Conservation (phyloP, 2,888 invertebrate genomes). For the Euplagia quadripunctaria region DNA sequence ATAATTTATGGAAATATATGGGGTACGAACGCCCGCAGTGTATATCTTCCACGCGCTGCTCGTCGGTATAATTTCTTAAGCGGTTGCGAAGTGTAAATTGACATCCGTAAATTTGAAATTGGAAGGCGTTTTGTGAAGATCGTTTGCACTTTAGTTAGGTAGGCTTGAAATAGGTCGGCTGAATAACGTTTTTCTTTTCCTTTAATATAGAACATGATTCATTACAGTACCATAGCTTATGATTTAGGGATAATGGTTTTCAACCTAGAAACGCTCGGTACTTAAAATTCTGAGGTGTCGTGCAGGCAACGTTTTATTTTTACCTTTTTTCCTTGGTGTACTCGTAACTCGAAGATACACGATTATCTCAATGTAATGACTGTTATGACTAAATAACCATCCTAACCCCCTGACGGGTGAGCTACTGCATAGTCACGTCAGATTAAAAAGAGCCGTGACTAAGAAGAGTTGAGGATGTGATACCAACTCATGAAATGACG, state of each 20-base stretch:
- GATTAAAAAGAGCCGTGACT: too few relatives aligned
- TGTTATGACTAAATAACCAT: too few relatives aligned
- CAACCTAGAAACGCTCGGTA: neutral
- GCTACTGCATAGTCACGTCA: too few relatives aligned
- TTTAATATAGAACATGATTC: too few relatives aligned
- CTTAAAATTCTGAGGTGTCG: neutral
- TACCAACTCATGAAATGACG: too few relatives aligned
- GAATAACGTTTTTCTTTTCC: neutral
- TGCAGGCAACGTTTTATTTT: too few relatives aligned
- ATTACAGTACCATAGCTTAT: neutral
- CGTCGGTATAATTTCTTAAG: constrained; percentile 19
- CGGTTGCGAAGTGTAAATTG: constrained; percentile 19
- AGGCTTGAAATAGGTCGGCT: neutral
- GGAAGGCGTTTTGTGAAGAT: constrained; percentile 9
- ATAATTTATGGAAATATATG: constrained; percentile 23
- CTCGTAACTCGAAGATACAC: too few relatives aligned
- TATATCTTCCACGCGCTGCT: constrained; percentile 14
- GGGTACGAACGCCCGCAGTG: constrained; percentile 11
- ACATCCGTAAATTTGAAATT: constrained; percentile 14
- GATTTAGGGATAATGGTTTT: neutral
- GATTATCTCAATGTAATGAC: too few relatives aligned
- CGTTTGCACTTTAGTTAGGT: constrained; percentile 8
- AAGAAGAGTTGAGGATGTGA: too few relatives aligned
- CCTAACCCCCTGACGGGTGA: too few relatives aligned
- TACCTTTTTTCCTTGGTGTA: neutral